Conservation (phyloP, 2,888 invertebrate species). For the Campopleginae sp. region DNA sequence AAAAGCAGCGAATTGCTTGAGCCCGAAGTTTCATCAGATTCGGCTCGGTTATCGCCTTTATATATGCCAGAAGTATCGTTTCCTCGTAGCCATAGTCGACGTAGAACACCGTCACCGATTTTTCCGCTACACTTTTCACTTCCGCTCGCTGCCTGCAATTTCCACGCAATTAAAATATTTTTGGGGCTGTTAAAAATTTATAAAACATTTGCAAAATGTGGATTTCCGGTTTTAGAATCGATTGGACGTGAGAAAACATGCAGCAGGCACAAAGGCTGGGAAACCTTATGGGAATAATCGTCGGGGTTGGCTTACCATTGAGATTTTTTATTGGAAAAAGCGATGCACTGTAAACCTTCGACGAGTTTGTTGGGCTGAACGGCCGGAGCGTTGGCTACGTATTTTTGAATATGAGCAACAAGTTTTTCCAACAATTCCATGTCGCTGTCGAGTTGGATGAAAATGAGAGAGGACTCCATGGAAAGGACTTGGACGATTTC, state of each 20-base stretch:
- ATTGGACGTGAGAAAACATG: background rate
- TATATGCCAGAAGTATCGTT: slow-evolving; percentile 86
- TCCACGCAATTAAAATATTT: background rate
- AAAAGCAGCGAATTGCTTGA: slow-evolving; percentile 91
- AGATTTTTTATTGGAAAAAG: slow-evolving; percentile 91
- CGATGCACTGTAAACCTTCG: slow-evolving; percentile 89
- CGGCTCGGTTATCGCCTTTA: slow-evolving; percentile 88
- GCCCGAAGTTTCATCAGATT: slow-evolving; percentile 87
- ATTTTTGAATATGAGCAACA: slow-evolving; percentile 88
- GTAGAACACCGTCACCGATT: slow-evolving; percentile 90
- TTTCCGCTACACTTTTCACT: slow-evolving; percentile 87
- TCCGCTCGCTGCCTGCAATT: slow-evolving; percentile 90
- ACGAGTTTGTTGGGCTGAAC: slow-evolving; percentile 84
- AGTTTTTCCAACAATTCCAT: slow-evolving; percentile 87
- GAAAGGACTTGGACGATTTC: slow-evolving; percentile 86
- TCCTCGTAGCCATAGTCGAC: slow-evolving; percentile 98
- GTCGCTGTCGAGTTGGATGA: slow-evolving; percentile 89
- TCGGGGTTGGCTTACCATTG: slow-evolving; percentile 87
- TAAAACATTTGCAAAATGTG: too few species aligned
- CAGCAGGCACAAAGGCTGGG: background rate
- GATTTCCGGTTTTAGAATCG: too few species aligned
- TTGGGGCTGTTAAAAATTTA: too few species aligned
- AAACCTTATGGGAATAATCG: background rate
- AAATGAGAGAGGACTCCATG: slow-evolving; percentile 90
- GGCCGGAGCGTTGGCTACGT: slow-evolving; percentile 85